Percentiles rank a stretch among this genome's conserved stretches.
Evolutionary conservation across 1,140 invertebrate genomes (phyloP).

Genomic region (Brachionus calyciflorus): DNA sequence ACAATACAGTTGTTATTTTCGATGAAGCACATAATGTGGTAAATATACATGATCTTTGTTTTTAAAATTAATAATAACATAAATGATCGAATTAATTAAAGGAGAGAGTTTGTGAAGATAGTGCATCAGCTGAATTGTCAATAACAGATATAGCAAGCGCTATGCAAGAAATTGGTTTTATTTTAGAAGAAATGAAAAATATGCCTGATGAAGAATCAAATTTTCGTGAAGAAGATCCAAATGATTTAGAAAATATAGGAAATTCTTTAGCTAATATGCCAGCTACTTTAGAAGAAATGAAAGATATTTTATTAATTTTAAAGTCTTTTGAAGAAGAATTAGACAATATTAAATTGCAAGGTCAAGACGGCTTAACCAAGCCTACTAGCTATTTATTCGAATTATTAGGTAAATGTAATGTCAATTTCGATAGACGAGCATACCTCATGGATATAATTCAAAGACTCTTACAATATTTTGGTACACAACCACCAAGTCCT

Average conservation of each 20-base stretch:
- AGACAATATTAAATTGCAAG: constrained; percentile 23
- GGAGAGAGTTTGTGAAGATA: constrained; percentile 72
- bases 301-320: constrained; percentile 33
- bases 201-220: constrained; percentile 5
- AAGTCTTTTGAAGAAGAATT: constrained; percentile 33
- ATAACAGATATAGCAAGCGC: constrained; percentile 63
- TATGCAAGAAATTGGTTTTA: constrained; percentile 59
- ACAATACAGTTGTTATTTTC: constrained; percentile 67
- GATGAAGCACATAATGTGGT: constrained; percentile 81
- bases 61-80: constrained; percentile 59
- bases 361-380: constrained; percentile 32
- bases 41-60: not conserved
- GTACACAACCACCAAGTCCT: constrained; percentile 19
- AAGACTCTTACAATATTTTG: constrained; percentile 40
- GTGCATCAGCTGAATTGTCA: constrained; percentile 66
- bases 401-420: constrained; percentile 10
- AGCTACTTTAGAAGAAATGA: constrained; percentile 43
- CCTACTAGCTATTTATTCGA: constrained; percentile 25
- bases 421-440: constrained; percentile 12
- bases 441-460: constrained; percentile 36
- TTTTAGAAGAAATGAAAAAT: constrained; percentile 33
- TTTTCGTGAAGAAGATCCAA: constrained; percentile 14
- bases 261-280: constrained; percentile 11
- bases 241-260: constrained; percentile 31
- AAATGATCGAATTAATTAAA: constrained; percentile 92